These are phyloP conservation scores for Geococcyx californianus DNA, from an alignment of 2,113 vertebrate genomes.

Conservation along the genomic window DNA sequence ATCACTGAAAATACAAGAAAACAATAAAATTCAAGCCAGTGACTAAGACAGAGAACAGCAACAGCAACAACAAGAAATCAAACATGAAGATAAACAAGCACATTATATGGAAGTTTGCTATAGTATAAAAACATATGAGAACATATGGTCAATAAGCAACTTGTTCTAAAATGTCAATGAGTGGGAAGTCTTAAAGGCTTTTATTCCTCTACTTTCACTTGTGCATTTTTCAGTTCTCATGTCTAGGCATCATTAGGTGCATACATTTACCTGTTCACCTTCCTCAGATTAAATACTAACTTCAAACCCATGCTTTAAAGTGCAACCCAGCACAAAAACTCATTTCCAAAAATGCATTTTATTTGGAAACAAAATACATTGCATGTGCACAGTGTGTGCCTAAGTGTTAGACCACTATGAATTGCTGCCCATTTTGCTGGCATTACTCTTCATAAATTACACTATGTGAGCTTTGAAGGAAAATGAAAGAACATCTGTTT, in stretches of 20 bases:
- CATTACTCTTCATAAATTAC: background rate
- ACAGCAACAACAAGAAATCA: background rate
- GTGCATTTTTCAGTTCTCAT: background rate
- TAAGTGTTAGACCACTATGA: background rate
- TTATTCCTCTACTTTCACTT: background rate
- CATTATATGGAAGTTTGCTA: background rate
- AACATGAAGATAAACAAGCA: background rate
- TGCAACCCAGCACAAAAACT: background rate
- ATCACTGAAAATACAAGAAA: background rate
- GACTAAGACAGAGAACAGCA: background rate
- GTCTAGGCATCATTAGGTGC: background rate
- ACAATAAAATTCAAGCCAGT: background rate
- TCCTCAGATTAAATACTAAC: background rate
- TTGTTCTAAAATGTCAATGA: background rate
- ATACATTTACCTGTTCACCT: background rate
- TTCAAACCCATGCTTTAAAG: background rate
- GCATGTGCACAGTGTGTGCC: background rate
- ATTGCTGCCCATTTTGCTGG: background rate
- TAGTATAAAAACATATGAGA: background rate
- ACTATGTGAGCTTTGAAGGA: background rate
- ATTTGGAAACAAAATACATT: background rate
- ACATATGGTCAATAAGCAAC: too few relatives aligned
- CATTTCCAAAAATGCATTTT: background rate
- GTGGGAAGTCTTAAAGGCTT: background rate
- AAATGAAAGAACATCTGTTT: background rate